Percentiles rank a stretch among this genome's conserved stretches.
phyloP scores from a whole-genome alignment of 2,113 vertebrate species.

The Triplophysa dalaica region DNA sequence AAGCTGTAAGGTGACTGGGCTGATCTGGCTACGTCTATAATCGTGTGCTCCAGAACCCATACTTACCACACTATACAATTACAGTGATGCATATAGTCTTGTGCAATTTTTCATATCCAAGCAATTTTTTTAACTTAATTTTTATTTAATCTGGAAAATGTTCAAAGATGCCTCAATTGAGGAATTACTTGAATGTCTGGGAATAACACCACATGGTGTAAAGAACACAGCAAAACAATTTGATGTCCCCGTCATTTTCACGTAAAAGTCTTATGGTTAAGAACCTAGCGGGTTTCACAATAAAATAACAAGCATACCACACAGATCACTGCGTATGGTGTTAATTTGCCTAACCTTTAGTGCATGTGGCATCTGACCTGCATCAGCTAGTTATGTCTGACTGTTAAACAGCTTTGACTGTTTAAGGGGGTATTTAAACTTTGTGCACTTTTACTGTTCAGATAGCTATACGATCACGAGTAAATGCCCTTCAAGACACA shows the following conservation, averaged over 20 bases:
- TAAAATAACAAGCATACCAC: constrained; percentile 19
- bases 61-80: neutral
- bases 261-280: neutral
- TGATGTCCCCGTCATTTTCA: too few species aligned
- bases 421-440: neutral
- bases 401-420: constrained; percentile 8
- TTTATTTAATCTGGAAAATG: too few species aligned
- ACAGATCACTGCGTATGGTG: constrained; percentile 5
- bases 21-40: constrained; percentile 24
- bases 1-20: constrained; percentile 68
- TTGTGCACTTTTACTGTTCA: too few species aligned
- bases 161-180: too few species aligned
- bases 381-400: constrained; percentile 20
- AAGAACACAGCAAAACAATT: neutral
- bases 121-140: too few species aligned
- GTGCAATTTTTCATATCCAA: too few species aligned
- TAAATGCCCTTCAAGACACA: too few species aligned
- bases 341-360: constrained; percentile 40
- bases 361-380: neutral
- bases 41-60: neutral
- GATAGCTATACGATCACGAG: too few species aligned
- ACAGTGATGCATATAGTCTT: neutral
- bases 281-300: constrained; percentile 27
- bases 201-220: constrained; percentile 21
- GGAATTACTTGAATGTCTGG: neutral